Percentiles rank a stretch among this genome's conserved stretches.
phyloP scores from a whole-genome alignment of 2,797 vertebrate species.

The Champsocephalus esox region DNA sequence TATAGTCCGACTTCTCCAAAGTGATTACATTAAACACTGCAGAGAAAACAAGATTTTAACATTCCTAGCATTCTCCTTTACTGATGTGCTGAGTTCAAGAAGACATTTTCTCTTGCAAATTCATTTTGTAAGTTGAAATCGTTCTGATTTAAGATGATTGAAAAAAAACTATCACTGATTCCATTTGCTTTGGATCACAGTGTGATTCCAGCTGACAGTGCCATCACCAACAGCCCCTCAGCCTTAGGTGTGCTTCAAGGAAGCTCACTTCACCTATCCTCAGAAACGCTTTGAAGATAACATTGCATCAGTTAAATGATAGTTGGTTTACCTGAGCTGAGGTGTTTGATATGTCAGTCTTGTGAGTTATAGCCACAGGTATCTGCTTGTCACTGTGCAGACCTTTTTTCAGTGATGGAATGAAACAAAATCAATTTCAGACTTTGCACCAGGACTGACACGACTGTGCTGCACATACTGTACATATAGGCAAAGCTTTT shows the following conservation, averaged over 20 bases:
- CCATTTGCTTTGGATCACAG: constrained; percentile 46
- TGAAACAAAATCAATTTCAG: not conserved
- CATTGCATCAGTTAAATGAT: constrained; percentile 28
- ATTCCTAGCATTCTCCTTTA: not conserved
- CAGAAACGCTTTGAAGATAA: constrained; percentile 37
- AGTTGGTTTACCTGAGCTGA: constrained; percentile 24
- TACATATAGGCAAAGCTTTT: not conserved
- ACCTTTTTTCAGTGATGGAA: constrained; percentile 4
- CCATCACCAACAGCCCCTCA: constrained; percentile 36
- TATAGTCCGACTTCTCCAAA: constrained; percentile 1
- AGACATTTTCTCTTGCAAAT: constrained; percentile 12
- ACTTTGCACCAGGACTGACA: not conserved
- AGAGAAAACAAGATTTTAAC: constrained; percentile 9
- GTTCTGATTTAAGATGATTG: constrained; percentile 33
- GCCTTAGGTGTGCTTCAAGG: constrained; percentile 45
- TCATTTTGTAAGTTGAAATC: constrained; percentile 18
- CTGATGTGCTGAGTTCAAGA: not conserved
- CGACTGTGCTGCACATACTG: not conserved
- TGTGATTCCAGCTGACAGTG: constrained; percentile 41
- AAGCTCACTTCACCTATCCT: constrained; percentile 27
- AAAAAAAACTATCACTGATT: constrained; percentile 26
- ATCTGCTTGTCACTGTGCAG: constrained; percentile 7
- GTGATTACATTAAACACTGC: constrained; percentile 1
- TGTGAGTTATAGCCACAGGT: not conserved
- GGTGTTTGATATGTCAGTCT: constrained; percentile 30